Base-by-base conservation (phyloP, 2,888 invertebrate species). In the Sinopyrophorus schimmeli region DNA sequence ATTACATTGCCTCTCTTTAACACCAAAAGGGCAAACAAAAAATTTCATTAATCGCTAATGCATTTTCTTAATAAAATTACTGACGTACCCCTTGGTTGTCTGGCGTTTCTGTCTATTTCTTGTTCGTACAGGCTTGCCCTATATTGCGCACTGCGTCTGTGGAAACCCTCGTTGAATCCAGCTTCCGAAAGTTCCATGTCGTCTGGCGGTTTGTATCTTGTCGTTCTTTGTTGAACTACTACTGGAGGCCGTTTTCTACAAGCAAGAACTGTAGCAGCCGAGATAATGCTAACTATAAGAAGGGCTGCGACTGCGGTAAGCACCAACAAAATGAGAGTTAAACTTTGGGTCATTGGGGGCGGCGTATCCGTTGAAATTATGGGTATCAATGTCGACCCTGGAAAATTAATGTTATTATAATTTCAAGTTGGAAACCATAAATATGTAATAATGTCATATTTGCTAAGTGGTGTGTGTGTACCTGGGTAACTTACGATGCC, bases 101-200 rank as follows among this genome's bases (percentile, higher is more conserved):
- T 38, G 27, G 48, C 41, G 46, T 48, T 40, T 46, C 44, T 40
- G 46, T 73, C 73, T 47, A 70, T 64, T 35, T 73, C 73, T 48
- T 64, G 64, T 15, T 61, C 68, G 42, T 73, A 74, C 64, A 73
- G 65, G 54, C 73, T 73, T 7, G 72, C 71, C 47, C 74, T 63
- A 53, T 72, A 73, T 53, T 73, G 68, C 12, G 72, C 69, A 50
- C 72, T 72, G 39, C 74, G 60, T 40, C 74, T 55, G 20, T 73
- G 73, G 53, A 74, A 74, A 6, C 70, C 72, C 37, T 73, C 72
- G 12, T 71, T 72, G 54, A 74, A 74, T 10, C 74, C 74, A 12
- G 68, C 72, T 46, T 74, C 74, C 2, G 72, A 70, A 31, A 72
- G 63, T 52, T 73, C 73, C 30, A 68, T 61, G 26, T 73, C 71